A percentile compares a stretch with the other conserved stretches of the same genome.
Evolutionary conservation across 2,797 vertebrate species (phyloP).

Genomic region (Manis pentadactyla): DNA sequence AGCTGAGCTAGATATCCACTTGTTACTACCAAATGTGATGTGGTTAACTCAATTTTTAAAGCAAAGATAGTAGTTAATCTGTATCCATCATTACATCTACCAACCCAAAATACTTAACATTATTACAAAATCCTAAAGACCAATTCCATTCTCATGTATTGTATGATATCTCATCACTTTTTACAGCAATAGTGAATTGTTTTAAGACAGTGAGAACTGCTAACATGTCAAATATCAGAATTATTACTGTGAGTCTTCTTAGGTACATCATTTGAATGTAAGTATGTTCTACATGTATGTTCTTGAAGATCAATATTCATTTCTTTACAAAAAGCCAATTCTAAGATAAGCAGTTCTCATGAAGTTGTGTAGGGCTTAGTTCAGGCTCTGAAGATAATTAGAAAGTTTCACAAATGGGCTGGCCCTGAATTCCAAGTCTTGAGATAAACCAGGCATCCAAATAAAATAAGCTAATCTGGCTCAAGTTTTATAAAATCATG

Average conservation of each 20-base stretch:
- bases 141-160: not conserved
- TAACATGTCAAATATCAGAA: not conserved
- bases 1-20: not conserved
- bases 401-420: slow-evolving; percentile 67
- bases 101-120: not conserved
- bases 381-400: slow-evolving; percentile 72
- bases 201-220: slow-evolving; percentile 11
- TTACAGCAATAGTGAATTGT: not conserved
- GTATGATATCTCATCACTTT: not conserved
- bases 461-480: slow-evolving; percentile 77
- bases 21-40: not conserved
- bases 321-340: slow-evolving; percentile 40
- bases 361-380: slow-evolving; percentile 58
- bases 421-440: slow-evolving; percentile 63
- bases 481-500: slow-evolving; percentile 51
- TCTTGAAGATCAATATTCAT: not conserved
- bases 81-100: not conserved
- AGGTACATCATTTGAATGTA: slow-evolving; percentile 15
- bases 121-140: not conserved
- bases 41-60: not conserved
- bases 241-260: not conserved
- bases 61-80: not conserved
- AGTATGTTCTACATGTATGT: not conserved
- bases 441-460: slow-evolving; percentile 73
- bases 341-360: slow-evolving; percentile 34